phyloP scores from a whole-genome alignment of 2,797 vertebrate species.

The Tolypeutes matacus region DNA sequence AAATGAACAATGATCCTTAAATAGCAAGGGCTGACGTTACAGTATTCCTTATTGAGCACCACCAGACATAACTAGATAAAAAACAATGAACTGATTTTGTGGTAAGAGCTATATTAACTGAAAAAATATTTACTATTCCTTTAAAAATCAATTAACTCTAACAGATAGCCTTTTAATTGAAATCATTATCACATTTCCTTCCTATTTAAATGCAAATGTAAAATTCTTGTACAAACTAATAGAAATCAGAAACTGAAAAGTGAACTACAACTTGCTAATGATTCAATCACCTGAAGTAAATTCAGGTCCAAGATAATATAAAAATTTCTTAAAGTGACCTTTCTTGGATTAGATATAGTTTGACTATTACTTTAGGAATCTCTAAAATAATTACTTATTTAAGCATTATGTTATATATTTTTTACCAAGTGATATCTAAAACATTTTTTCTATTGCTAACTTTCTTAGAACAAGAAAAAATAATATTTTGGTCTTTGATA shows the following conservation, averaged over 20 bases:
- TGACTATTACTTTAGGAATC: neutral
- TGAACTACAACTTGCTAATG: slow-evolving; percentile 78
- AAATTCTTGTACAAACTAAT: slow-evolving; percentile 87
- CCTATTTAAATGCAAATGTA: slow-evolving; percentile 89
- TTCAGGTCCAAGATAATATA: slow-evolving; percentile 70
- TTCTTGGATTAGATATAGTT: neutral
- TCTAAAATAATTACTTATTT: slow-evolving; percentile 36
- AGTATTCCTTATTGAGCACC: slow-evolving; percentile 76
- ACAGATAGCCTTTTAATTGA: slow-evolving; percentile 88
- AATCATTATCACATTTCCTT: slow-evolving; percentile 88
- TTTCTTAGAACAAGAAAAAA: slow-evolving; percentile 19
- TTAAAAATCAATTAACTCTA: slow-evolving; percentile 89
- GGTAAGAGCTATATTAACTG: slow-evolving; percentile 78
- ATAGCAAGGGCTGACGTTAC: slow-evolving; percentile 55
- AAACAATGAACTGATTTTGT: slow-evolving; percentile 74
- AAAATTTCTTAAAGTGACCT: slow-evolving; percentile 47
- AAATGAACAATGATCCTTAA: slow-evolving; percentile 76
- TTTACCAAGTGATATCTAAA: neutral
- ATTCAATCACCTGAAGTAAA: slow-evolving; percentile 73
- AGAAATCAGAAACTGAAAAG: slow-evolving; percentile 85
- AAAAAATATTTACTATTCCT: slow-evolving; percentile 89
- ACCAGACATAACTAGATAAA: slow-evolving; percentile 85
- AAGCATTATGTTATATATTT: neutral
- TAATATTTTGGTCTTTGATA: slow-evolving; percentile 20
- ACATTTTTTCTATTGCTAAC: neutral